Evolutionary conservation across 2,888 invertebrate genomes (phyloP), one percentile per base, ranked within the genome.

Genomic region (Cantharis nigra): DNA sequence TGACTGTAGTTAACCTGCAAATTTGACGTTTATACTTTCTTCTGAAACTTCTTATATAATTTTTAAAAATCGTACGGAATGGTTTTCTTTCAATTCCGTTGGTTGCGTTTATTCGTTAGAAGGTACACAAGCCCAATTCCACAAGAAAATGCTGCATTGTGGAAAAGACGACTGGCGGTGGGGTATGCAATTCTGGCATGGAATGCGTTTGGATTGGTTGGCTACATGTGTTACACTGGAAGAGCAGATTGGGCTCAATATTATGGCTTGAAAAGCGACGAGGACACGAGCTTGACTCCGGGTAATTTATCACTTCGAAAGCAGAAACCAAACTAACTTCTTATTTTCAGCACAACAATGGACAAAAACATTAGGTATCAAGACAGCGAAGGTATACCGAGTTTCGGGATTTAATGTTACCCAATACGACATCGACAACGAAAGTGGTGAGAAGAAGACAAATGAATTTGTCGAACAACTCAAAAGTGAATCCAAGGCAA

Each of bases 191-290:
- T 94, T 65, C n/a, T 92, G 9, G 92, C 93, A 13, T 94, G 94
- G 94, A 92, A 94, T 87, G 93, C 93, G 0, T 92, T 94, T 85
- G 94, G 93, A 10, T 83, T 92, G 16, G 91, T 94, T 3, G 81
- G 90, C 18, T 94, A 92, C 82, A 90, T 89, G 87, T 85, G 90
- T 11, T 92, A 89, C 80, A 87, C 85, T 0, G 94, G 94, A 3
- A 93, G 92, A 84, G 89, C 87, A 5, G 93, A 94, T 85, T 94
- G 94, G 94, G 93, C 93, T 0, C 89, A 91, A 82, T 91, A 91
- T 81, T 90, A 93, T 84, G 94, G 93, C 5, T 86, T 91, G 4
- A 93, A 93, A 86, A 86, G 90, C 9, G 91, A 93, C 69, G 92
- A 91, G 78, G 93, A 93, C 80, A 85, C 88, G 14, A 80, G 87